Evolutionary conservation across 1,140 invertebrate species (phyloP).

Genomic region (Mizuhopecten yessoensis): DNA sequence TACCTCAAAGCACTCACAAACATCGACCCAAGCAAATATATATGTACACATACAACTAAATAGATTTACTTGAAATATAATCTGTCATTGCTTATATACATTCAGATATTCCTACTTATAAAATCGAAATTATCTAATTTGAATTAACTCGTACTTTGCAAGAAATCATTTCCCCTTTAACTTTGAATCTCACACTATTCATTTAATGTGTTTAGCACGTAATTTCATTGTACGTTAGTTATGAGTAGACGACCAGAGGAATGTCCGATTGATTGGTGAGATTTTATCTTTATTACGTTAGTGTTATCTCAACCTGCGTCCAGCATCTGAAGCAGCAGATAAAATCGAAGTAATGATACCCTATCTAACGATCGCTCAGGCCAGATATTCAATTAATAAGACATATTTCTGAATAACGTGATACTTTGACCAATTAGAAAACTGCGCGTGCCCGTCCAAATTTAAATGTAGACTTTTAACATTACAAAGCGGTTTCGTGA

Average conservation of each 20-base stretch:
- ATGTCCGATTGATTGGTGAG: background rate
- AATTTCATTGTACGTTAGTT: background rate
- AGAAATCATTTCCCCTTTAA: background rate
- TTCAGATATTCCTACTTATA: background rate
- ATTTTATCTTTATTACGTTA: background rate
- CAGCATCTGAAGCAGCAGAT: background rate
- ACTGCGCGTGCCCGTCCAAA: background rate
- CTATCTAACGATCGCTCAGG: background rate
- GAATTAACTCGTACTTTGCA: background rate
- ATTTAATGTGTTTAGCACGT: background rate
- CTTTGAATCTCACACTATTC: background rate
- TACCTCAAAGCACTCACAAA: background rate
- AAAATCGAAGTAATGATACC: constrained; percentile 23
- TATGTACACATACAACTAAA: background rate
- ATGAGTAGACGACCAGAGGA: constrained; percentile 16
- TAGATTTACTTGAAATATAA: background rate
- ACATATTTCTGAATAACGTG: constrained; percentile 21
- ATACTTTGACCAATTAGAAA: constrained; percentile 16
- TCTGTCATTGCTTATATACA: constrained; percentile 39
- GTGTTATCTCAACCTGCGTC: constrained; percentile 19
- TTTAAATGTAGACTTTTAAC: constrained; percentile 39
- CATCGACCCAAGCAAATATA: background rate
- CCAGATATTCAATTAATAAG: constrained; percentile 11
- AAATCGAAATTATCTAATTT: constrained; percentile 3
- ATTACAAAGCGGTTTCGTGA: background rate